Base-by-base conservation (phyloP, 2,888 invertebrate species). In the Protophormia terraenovae region DNA sequence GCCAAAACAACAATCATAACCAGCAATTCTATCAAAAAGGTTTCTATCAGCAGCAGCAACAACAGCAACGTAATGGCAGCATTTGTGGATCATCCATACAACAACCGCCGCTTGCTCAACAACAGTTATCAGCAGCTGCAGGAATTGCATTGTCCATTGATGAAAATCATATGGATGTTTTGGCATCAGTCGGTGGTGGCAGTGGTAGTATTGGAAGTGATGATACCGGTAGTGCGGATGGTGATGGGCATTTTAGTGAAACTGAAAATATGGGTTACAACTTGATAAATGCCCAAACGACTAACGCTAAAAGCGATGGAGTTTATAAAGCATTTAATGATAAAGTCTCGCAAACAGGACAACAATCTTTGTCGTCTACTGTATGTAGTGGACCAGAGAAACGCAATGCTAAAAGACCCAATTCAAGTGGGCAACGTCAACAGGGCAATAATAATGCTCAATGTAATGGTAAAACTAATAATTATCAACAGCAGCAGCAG, bases 211-310 rank as follows among this genome's bases (percentile, higher is more conserved):
- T 93, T 71, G 91, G 91, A 88, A 93, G 92, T 85, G 88, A 90
- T 86, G 89, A 90, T 88, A 89, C 89, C 89, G 90, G 91, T 84
- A 87, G 87, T 85, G 89, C 89, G 87, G 92, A 92, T 89, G 92
- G 91, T 89, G 92, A 92, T 91, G 92, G 92, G 89, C 90, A 91
- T 92, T 92, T 92, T 92, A 91, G 92, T 91, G 92, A 93, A 92
- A 90, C 89, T 90, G 91, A 92, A 90, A 92, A 91, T 92, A 90
- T 92, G 91, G 91, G 92, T 91, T 88, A 93, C 89, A 90, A 92
- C 92, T 89, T 92, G 91, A 92, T 91, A 89, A 90, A 91, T 87
- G 88, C 89, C 84, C 88, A 84, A 87, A 75, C 81, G 35, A 60
- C 62, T 84, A 87, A 85, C 86, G 86, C 87, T 83, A 87, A 84